Percentiles rank a stretch among this genome's conserved stretches.
phyloP scores from a whole-genome alignment of 2,888 invertebrate genomes.

The Rhorus exstirpatorius region DNA sequence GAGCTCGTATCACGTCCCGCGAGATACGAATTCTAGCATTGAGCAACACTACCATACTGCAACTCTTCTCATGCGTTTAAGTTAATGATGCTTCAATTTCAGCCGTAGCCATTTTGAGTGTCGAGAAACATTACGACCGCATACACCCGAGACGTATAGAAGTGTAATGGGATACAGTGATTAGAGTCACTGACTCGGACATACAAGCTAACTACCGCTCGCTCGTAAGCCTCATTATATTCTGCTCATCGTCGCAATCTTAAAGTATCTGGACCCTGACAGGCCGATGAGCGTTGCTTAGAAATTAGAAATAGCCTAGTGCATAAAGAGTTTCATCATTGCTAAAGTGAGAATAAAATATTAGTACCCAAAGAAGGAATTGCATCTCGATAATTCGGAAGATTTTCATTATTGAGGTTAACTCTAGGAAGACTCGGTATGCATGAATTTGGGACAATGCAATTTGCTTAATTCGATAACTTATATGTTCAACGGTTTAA shows the following conservation, averaged over 20 bases:
- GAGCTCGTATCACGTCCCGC: constrained; percentile 12
- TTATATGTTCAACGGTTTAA: too few relatives aligned
- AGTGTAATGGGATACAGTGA: constrained; percentile 29
- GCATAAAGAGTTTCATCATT: not conserved
- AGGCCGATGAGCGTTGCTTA: not conserved
- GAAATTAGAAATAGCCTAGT: constrained; percentile 10
- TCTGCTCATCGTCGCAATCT: constrained; percentile 26
- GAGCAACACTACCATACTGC: constrained; percentile 31
- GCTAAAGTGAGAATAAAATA: constrained; percentile 6
- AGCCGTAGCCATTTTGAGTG: not conserved
- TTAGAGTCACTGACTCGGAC: constrained; percentile 30
- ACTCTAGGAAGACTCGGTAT: not conserved
- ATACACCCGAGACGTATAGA: not conserved
- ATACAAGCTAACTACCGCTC: not conserved
- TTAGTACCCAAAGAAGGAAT: not conserved
- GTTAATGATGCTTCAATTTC: constrained; percentile 45
- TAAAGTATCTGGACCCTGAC: constrained; percentile 2
- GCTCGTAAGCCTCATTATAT: constrained; percentile 37
- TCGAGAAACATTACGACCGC: constrained; percentile 8
- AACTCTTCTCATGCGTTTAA: not conserved
- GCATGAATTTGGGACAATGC: too few relatives aligned
- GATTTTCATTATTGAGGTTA: not conserved
- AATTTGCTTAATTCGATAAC: too few relatives aligned
- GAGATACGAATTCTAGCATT: constrained; percentile 17
- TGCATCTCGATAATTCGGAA: not conserved